phyloP scores from a whole-genome alignment of 1,140 invertebrate genomes.

The Sinella curviseta region DNA sequence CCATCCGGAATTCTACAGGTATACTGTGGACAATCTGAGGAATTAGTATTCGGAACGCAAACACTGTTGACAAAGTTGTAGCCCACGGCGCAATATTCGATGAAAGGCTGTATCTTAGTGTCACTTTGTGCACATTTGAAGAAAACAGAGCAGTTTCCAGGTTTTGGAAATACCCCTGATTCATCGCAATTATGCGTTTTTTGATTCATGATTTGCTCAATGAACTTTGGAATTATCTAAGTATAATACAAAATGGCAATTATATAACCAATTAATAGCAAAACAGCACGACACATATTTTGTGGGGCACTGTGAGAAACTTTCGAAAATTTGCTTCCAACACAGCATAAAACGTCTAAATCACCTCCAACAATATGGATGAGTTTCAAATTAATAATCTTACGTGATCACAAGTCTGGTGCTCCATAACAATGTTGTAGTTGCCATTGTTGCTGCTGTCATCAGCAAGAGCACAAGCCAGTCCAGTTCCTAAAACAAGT shows the following conservation, averaged over 20 bases:
- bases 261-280: too few species aligned
- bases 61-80: conserved; percentile 7
- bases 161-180: conserved; percentile 15
- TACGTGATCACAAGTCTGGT: background rate
- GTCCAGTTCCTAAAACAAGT: background rate
- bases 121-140: conserved; percentile 29
- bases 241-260: background rate
- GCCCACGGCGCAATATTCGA: conserved; percentile 12
- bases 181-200: background rate
- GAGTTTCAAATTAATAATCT: background rate
- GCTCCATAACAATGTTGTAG: background rate
- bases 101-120: background rate
- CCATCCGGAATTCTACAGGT: background rate
- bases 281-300: too few species aligned
- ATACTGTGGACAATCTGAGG: background rate
- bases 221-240: conserved; percentile 15
- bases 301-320: too few species aligned
- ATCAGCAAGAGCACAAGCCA: background rate
- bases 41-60: conserved; percentile 6
- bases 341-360: too few species aligned
- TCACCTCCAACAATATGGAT: too few species aligned
- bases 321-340: too few species aligned
- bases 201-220: conserved; percentile 20
- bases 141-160: conserved; percentile 31
- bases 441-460: background rate